Conservation (phyloP, 2,113 vertebrate species). For the Chrysemys picta region DNA sequence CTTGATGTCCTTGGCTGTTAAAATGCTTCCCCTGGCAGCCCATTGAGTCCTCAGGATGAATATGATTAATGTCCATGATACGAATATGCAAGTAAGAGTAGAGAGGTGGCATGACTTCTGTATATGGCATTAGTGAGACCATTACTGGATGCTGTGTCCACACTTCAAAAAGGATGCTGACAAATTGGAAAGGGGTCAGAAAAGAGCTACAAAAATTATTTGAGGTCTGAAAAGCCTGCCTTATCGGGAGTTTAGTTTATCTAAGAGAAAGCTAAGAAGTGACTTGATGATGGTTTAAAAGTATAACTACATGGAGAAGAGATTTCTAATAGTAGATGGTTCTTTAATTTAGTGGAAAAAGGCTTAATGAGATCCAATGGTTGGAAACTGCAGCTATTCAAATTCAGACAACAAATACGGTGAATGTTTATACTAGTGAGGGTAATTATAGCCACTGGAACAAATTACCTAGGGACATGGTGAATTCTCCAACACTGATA, state of each 20-base stretch:
- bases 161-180: background rate
- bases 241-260: background rate
- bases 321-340: conserved; percentile 1
- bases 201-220: background rate
- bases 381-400: conserved; percentile 31
- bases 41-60: rapidly evolving
- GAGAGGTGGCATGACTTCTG: background rate
- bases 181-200: background rate
- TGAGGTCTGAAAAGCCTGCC: background rate
- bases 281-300: background rate
- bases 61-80: rapidly evolving
- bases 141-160: rapidly evolving
- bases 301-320: conserved; percentile 28
- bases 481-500: background rate
- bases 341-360: conserved; percentile 40
- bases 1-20: rapidly evolving
- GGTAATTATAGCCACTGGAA: conserved; percentile 51
- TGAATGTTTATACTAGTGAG: conserved; percentile 26
- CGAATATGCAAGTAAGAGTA: rapidly evolving
- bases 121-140: rapidly evolving
- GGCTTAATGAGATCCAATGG: conserved; percentile 19
- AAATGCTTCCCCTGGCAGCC: rapidly evolving
- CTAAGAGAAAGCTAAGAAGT: conserved; percentile 42
- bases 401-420: conserved; percentile 1
- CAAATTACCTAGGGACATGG: conserved; percentile 6